phyloP scores from a whole-genome alignment of 2,888 invertebrate genomes.

The Schrankia costaestrigalis region DNA sequence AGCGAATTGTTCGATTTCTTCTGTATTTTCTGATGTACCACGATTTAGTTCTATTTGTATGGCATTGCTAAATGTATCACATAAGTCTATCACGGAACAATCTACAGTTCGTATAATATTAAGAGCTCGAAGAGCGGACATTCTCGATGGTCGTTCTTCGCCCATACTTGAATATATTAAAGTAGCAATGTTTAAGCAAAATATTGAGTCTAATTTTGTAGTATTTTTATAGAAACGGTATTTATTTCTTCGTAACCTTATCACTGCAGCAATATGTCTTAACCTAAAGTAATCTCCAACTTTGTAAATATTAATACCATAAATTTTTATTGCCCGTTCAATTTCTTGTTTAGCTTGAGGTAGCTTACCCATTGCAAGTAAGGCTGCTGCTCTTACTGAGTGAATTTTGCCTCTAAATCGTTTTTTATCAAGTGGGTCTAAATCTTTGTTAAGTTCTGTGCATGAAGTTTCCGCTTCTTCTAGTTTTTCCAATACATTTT shows the following conservation, averaged over 20 bases:
- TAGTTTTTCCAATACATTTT: slow-evolving; percentile 47
- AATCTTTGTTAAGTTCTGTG: slow-evolving; percentile 25
- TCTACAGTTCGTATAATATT: slow-evolving; percentile 55
- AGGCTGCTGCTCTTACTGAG: slow-evolving; percentile 57
- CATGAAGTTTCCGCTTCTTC: slow-evolving; percentile 57
- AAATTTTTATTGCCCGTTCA: slow-evolving; percentile 54
- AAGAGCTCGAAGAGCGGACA: slow-evolving; percentile 53
- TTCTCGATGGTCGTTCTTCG: slow-evolving; percentile 52
- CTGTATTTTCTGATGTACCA: slow-evolving; percentile 54
- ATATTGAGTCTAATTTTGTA: slow-evolving; percentile 57
- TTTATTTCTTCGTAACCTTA: slow-evolving; percentile 45
- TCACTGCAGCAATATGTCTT: slow-evolving; percentile 32
- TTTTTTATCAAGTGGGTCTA: slow-evolving; percentile 42
- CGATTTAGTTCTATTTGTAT: slow-evolving; percentile 68
- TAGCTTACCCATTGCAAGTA: slow-evolving; percentile 45
- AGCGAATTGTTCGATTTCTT: slow-evolving; percentile 59
- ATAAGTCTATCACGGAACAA: slow-evolving; percentile 60
- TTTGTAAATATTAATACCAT: slow-evolving; percentile 53
- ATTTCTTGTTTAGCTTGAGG: slow-evolving; percentile 50
- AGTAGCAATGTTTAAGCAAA: slow-evolving; percentile 62
- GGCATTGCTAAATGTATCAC: slow-evolving; percentile 69
- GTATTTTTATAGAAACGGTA: slow-evolving; percentile 41
- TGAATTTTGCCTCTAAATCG: slow-evolving; percentile 58
- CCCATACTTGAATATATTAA: slow-evolving; percentile 53
- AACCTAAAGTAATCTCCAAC: slow-evolving; percentile 47